A percentile compares a stretch with the other conserved stretches of the same genome.
Conservation (phyloP, 2,113 vertebrate species). For the Phrynocephalus versicolor region DNA sequence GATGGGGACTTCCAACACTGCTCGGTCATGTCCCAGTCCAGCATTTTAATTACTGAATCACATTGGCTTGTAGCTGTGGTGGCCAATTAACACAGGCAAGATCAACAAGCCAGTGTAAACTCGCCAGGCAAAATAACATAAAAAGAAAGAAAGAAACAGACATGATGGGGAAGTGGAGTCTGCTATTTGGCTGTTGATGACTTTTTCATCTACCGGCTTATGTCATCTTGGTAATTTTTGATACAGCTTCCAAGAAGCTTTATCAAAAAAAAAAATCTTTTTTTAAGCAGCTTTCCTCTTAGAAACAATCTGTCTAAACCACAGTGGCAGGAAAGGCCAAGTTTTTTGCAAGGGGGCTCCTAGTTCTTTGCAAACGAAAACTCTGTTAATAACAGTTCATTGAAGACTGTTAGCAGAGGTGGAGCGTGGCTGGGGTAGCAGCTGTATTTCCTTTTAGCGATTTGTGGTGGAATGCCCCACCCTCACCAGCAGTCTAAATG, state of each 20-base stretch:
- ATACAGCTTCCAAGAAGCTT: not conserved
- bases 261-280: not conserved
- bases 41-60: not conserved
- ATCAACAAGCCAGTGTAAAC: not conserved
- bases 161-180: not conserved
- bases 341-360: not conserved
- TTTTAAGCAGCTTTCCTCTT: not conserved
- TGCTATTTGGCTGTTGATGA: not conserved
- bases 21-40: not conserved
- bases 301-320: not conserved
- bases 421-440: not conserved
- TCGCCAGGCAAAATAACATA: too few relatives aligned
- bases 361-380: conserved; percentile 1
- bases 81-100: not conserved
- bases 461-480: not conserved
- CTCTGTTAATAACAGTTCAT: not conserved
- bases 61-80: not conserved
- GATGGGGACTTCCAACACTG: too few relatives aligned
- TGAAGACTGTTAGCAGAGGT: not conserved
- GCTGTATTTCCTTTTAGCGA: not conserved
- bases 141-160: not conserved
- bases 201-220: not conserved
- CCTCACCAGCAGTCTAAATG: not conserved
- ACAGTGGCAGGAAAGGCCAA: conserved; percentile 5
- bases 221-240: not conserved